A percentile compares a stretch with the other conserved stretches of the same genome.
These are phyloP conservation scores for Gavia stellata DNA, from an alignment of 2,113 vertebrate genomes.

Conservation along the genomic window DNA sequence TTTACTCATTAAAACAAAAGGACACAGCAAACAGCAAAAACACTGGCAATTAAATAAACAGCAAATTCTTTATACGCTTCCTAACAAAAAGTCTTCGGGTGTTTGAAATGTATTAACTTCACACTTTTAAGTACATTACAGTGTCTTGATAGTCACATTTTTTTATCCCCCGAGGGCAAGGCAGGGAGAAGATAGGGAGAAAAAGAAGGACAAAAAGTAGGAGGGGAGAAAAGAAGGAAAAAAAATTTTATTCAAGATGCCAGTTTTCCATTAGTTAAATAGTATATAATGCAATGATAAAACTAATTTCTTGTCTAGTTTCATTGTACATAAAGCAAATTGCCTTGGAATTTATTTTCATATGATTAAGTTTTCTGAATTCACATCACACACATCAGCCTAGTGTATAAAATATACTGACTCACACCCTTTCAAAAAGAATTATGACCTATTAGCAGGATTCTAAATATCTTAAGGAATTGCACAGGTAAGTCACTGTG, in stretches of 20 bases:
- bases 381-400: neutral
- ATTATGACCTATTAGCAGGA: neutral
- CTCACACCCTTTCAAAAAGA: neutral
- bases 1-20: conserved; percentile 69
- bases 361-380: neutral
- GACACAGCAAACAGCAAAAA: conserved; percentile 64
- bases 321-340: neutral
- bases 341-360: conserved; percentile 8
- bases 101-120: conserved; percentile 60
- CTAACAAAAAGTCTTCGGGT: conserved; percentile 41
- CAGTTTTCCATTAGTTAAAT: neutral
- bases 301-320: neutral
- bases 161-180: conserved; percentile 30
- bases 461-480: neutral
- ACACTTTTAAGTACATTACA: conserved; percentile 48
- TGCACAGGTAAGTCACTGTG: neutral
- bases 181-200: neutral
- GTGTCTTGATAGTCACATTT: conserved; percentile 45
- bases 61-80: conserved; percentile 54
- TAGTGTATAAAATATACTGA: neutral
- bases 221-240: neutral
- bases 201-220: neutral
- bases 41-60: conserved; percentile 71
- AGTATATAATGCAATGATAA: neutral
- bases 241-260: neutral